Evolutionary conservation across 2,113 vertebrate genomes (phyloP), one percentile per base, ranked within the genome.

Genomic region (Mesembrinibis cayennensis): DNA sequence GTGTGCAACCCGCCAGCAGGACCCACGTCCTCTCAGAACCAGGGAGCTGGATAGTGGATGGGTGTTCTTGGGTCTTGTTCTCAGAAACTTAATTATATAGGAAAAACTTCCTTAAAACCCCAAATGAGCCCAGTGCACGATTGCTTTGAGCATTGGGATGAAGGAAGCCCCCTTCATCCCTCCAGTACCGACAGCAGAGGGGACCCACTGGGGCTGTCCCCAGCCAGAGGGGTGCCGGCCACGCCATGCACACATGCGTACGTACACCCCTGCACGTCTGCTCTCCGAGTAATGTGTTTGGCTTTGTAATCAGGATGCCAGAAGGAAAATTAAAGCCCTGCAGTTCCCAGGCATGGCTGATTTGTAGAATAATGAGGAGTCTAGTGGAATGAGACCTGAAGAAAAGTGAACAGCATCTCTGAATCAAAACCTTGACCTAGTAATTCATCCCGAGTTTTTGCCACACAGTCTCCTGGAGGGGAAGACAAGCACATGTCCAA

Each of bases 1-100:
- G 18, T 14, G 56, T 38, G 50, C 1, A 6, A 72, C 32, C 30
- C 3, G 0, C 58, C 44, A 65, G 49, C 0, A 0, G 55, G 42
- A 56, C 56, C 32, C 36, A 15, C 0, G 14, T 59, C n/a, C 61
- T 47, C 20, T 10, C 58, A 72, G 71, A 95, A 76, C 22, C 21
- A 2, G 36, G 44, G 26, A 47, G 26, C 4, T 5, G 56, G 66
- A 13, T 6, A 17, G 21, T 38, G 40, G 15, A 11, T 50, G 45
- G 11, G 30, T 32, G 11, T 52, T 67, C 27, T 36, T 2, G 34
- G 30, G 19, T 32, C 59, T 25, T 78, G 15, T 8, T 55, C 53
- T 47, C 34, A 72, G 29, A 80, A 63, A 71, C 21, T 36, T 36
- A 13, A 50, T 73, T 87, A 61, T 27, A 61, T 7, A 59, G 69